A percentile compares a stretch with the other conserved stretches of the same genome.
Conservation (phyloP, 1,140 invertebrate genomes). For the Drosophila funebris region DNA sequence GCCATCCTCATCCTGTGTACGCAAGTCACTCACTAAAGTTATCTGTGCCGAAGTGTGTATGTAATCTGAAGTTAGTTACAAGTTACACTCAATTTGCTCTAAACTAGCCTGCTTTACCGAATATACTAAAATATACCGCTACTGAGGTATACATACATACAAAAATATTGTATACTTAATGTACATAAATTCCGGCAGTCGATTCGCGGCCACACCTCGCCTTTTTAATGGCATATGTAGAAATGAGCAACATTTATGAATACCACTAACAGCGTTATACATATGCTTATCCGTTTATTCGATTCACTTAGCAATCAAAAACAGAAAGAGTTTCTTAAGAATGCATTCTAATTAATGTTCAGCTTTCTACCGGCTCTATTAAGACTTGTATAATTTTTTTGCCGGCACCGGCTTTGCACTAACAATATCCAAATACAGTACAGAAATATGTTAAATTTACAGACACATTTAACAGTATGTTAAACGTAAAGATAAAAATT, state of each 20-base stretch:
- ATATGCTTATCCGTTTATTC: not conserved
- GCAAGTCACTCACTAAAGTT: not conserved
- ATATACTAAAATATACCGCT: not conserved
- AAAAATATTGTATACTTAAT: not conserved
- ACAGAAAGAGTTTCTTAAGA: too few relatives aligned
- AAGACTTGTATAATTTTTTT: not conserved
- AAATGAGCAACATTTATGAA: not conserved
- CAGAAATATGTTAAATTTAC: constrained; percentile 1
- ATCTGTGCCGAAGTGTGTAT: constrained; percentile 12
- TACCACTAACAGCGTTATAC: not conserved
- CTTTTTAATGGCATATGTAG: not conserved
- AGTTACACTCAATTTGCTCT: not conserved
- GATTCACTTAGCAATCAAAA: not conserved
- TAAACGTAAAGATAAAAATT: not conserved
- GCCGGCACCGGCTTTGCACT: constrained; percentile 25
- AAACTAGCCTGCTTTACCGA: not conserved
- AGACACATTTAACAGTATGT: constrained; percentile 11
- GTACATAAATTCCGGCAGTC: constrained; percentile 7
- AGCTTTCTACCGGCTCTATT: not conserved
- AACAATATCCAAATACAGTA: constrained; percentile 14
- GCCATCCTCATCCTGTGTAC: not conserved
- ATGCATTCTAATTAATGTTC: too few relatives aligned
- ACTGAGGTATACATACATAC: not conserved
- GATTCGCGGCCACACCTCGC: constrained; percentile 13
- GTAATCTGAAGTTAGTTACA: not conserved